Conservation (phyloP, 2,113 vertebrate genomes). For the Vimba vimba region DNA sequence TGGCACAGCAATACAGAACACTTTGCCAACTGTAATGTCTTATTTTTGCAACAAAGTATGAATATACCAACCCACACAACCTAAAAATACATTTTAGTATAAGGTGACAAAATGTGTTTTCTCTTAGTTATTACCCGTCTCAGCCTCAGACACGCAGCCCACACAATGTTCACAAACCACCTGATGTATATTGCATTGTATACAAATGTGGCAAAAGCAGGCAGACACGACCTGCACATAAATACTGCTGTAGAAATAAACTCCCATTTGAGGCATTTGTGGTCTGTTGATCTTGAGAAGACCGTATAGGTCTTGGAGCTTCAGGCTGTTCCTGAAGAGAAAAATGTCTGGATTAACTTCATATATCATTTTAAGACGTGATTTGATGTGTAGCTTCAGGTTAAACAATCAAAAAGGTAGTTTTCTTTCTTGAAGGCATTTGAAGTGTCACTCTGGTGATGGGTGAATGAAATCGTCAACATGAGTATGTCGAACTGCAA, state of each 20-base stretch:
- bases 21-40: background rate
- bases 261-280: background rate
- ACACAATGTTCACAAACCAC: background rate
- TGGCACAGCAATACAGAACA: background rate
- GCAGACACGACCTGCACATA: background rate
- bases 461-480: background rate
- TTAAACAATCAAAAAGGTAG: slow-evolving; percentile 24
- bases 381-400: slow-evolving; percentile 31
- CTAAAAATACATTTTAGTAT: slow-evolving; percentile 6
- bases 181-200: background rate
- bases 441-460: slow-evolving; percentile 24
- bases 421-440: slow-evolving; percentile 11
- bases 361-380: slow-evolving; percentile 13
- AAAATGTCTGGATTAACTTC: slow-evolving; percentile 3
- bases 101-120: slow-evolving; percentile 5
- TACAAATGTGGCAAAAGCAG: background rate
- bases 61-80: slow-evolving; percentile 3
- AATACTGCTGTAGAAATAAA: background rate
- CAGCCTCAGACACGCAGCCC: background rate
- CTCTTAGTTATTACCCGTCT: slow-evolving; percentile 8
- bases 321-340: background rate
- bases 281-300: slow-evolving; percentile 6
- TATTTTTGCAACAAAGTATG: background rate
- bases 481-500: background rate
- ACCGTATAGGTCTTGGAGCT: background rate